phyloP scores from a whole-genome alignment of 53 echinoderm and acorn worm species.

The Apostichopus leukothele region DNA sequence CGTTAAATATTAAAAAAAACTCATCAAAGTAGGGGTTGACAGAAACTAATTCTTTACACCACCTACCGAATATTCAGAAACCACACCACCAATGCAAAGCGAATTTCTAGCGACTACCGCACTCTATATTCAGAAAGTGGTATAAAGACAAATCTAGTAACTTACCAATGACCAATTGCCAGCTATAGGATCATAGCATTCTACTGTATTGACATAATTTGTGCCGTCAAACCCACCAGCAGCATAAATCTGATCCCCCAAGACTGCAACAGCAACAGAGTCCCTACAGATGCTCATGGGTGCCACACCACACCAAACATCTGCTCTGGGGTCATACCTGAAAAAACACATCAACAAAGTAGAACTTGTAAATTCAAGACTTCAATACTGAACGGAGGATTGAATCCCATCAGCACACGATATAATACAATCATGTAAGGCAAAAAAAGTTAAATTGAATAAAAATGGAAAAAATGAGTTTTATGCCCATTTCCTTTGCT shows the following conservation, averaged over 20 bases:
- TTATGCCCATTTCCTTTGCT: no score
- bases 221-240: slow-evolving; percentile 93
- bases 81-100: background rate
- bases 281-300: slow-evolving; percentile 96
- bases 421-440: no score
- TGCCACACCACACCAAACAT: slow-evolving; percentile 84
- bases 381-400: no score
- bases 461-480: no score
- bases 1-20: no score
- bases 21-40: no score
- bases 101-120: background rate
- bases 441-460: no score
- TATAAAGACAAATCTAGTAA: background rate
- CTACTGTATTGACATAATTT: slow-evolving; percentile 86
- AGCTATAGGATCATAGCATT: slow-evolving; percentile 86
- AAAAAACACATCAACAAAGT: no score
- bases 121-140: background rate
- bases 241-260: slow-evolving; percentile 92
- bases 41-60: no score
- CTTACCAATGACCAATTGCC: slow-evolving; percentile 89
- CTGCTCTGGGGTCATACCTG: slow-evolving; percentile 90
- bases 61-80: no score
- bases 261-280: slow-evolving; percentile 88
- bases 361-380: no score
- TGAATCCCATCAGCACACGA: no score